Base-by-base conservation (phyloP, 2,797 vertebrate genomes). In the Psittacula echo region DNA sequence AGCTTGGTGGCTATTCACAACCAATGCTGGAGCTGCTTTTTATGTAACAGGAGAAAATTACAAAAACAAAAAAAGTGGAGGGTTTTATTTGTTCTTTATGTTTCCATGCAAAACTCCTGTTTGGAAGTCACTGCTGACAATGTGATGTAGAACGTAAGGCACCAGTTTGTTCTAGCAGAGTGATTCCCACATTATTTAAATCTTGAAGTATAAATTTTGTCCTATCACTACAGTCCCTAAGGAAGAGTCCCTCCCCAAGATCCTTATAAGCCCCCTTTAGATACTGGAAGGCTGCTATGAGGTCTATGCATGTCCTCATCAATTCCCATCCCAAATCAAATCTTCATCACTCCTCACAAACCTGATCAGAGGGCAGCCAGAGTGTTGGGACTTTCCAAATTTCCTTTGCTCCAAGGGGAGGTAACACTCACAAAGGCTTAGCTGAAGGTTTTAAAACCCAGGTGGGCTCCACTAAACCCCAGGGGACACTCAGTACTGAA, bases 311-410 rank as follows among this genome's bases (percentile, higher is more conserved):
- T 12, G 9, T 7, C 11, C 11, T 41, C 13, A 64, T n/a, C 13
- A 42, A 9, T 30, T 3, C 2, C 0, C 2, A 12, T 67, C 32
- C 13, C 30, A 32, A 39, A 67, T 4, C 1, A 2, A 70, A 68
- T 64, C 22, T 30, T 64, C 18, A 15, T 20, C 29, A 9, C 6
- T 81, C 6, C n/a, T 23, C 17, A 29, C 26, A 87, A 77, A 30
- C 3, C 4, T 58, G 64, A 79, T 9, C 32, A 58, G 50, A 58
- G 23, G 11, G 9, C 27, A 93, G 22, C 7, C 20, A 29, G 22
- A 7, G 3, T 47, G 15, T 17, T 84, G 27, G 39, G 27, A 32
- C 7, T 58, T n/a, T 47, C 19, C 23, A 67, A 13, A 64, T 64
- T 24, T 60, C 29, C 47, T 80, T 26, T 20, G 6, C 44, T 56